Evolutionary conservation across 2,113 vertebrate species (phyloP), one percentile per base, ranked within the genome.

Genomic region (Oncorhynchus gorbuscha): DNA sequence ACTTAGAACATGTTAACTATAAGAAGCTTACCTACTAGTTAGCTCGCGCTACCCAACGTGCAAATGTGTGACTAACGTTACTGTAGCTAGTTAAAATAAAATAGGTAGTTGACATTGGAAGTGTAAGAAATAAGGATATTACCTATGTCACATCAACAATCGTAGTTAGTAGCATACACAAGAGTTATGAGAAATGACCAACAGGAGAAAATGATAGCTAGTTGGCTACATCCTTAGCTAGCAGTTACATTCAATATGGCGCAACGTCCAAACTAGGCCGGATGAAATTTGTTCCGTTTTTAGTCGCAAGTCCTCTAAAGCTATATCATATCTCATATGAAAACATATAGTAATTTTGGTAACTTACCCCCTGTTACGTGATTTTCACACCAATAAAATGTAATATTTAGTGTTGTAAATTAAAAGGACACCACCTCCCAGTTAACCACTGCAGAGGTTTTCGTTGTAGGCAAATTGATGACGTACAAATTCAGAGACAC

Each of bases 401-500:
- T 68, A 45, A 72, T 73, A 20, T 39, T 28, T 69, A 11, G 18
- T n/a, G 32, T 69, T 39, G 18, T 69, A 69, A 35, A 69, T 39
- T 30, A 92, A 79, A 92, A 90, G 89, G 91, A 89, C 85, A 89
- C 89, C 89, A 86, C 26, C 14, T 87, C 85, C 86, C 75, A 61
- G 73, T 81, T 87, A 85, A 18, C 51, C 89, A 81, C 83, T 74
- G 64, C 69, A 81, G 16, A 81, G 13, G 24, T 55, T 77, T 81
- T 39, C 69, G 77, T 30, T 35, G 45, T 77, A 26, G 28, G 58
- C 30, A 48, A 64, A 76, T 71, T 77, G 28, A 83, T 79, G 76
- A 78, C 76, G 70, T 6, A 1, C 22, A 30, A 39, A 7, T 8
- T 26, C 48, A 72, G 78, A 5, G 16, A 61, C 39, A 0, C 0